Base-by-base conservation (phyloP, 2,797 vertebrate species). In the Onychomys arenicola region DNA sequence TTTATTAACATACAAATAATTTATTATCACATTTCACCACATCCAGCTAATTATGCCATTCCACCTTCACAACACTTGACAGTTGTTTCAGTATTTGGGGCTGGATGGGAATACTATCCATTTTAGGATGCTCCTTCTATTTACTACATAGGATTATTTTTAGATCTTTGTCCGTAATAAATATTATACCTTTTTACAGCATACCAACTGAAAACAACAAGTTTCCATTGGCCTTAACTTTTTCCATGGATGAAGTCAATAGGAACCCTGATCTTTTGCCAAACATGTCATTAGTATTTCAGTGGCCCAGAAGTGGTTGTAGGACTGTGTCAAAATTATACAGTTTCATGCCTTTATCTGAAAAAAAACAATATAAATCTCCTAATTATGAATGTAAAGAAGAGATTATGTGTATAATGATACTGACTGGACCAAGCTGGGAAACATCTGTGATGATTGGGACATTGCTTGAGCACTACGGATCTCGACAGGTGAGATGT, bases 341-440 rank as follows among this genome's bases (percentile, higher is more conserved):
- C 27, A 11, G 4, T 78, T 0, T 14, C 6, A 3, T 37, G 11
- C 43, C n/a, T 69, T n/a, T n/a, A 12, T 16, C 11, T 43, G 14
- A 17, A 43, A 1, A 25, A 25, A 25, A 25, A 2, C 3, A 63
- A 1, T 12, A 63, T 27, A 5, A 2, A 5, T 4, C 19, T 6
- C 37, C 14, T 63, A 40, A 63, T 29, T 81, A 61, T 40, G 0
- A 2, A 2, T 83, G 57, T 61, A 17, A 0, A 3, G 23, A 37
- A 16, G 2, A 17, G 0, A 13, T 10, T 2, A 61, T 2, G 1
- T 29, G 11, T 29, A 9, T 7, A 61, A 2, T 49, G 4, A 6
- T 67, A 4, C 46, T 81, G n/a, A 69, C 43, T 67, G 61, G 63
- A 52, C 34, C 34, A 55, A 19, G 17, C 0, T 52, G 12, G 43